Base-by-base conservation (phyloP, 2,888 invertebrate species). In the Heliconius hortense region DNA sequence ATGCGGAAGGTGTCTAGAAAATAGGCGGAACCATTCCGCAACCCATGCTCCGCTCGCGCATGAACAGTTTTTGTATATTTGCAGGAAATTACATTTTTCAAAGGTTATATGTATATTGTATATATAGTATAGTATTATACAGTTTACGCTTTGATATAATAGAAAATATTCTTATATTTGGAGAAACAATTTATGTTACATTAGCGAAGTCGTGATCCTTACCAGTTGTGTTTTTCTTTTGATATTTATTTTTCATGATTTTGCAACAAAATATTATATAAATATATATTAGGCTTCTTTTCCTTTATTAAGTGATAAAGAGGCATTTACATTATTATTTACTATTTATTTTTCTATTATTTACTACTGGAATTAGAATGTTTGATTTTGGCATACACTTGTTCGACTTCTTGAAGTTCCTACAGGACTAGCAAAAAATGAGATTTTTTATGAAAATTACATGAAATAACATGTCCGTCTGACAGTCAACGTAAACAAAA, bases 61-160 rank as follows among this genome's bases (percentile, higher is more conserved):
- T 28, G 26, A 18, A 1, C 26, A 15, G 8, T 56, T 31, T 63
- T 63, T 21, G 21, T 31, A 63, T 31, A 63, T 63, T 63, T 63
- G 10, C 28, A 28, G 62, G 31, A 63, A 28, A 63, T 63, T 4
- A 31, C 63, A 63, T 63, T 63, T 18, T 63, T 63, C 63, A 63
- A 63, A 21, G 60, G 62, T 63, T 31, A 63, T 21, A 63, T 63
- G 18, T 21, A 8, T 8, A 21, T 53, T 62, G 62, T 62, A 28
- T 63, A 63, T 60, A 60, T 26, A 21, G 4, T 18, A 63, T 4
- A 0, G 21, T 31, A 63, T 63, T 28, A 21, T 48, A 7, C 18
- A 24, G 24, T 60, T 11, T 26, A 60, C 5, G 26, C 26, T 15
- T 60, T 5, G 15, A 26, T 26, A 60, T n/a, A 56, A 56, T 7